A percentile compares a stretch with the other conserved stretches of the same genome.
phyloP scores from a whole-genome alignment of 2,113 vertebrate genomes.

The Gulo gulo region DNA sequence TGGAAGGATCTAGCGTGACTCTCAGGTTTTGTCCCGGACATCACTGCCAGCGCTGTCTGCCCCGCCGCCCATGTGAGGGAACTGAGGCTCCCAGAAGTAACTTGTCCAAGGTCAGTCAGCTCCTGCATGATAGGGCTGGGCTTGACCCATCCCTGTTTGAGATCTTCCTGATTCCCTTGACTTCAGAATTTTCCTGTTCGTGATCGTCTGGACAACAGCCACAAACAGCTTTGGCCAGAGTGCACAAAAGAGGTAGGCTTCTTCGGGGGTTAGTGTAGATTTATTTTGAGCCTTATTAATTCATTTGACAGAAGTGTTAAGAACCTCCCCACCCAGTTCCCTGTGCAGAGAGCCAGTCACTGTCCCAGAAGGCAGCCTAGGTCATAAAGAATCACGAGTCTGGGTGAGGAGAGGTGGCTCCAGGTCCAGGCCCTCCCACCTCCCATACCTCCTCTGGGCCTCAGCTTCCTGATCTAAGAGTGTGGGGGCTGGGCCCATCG shows the following conservation, averaged over 20 bases:
- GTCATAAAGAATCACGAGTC: background rate
- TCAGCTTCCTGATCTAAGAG: background rate
- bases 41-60: fast-evolving
- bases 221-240: background rate
- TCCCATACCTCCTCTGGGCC: background rate
- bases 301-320: background rate
- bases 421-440: background rate
- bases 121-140: background rate
- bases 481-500: background rate
- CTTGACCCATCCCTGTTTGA: background rate
- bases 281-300: background rate
- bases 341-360: background rate
- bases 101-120: background rate
- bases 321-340: background rate
- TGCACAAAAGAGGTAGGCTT: background rate
- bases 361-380: background rate
- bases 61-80: background rate
- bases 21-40: background rate
- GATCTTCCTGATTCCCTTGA: background rate
- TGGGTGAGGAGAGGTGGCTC: background rate
- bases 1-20: background rate
- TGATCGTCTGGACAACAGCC: background rate
- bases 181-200: background rate
- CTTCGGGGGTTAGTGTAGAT: background rate
- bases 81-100: background rate